Base-by-base conservation (phyloP, 2,888 invertebrate genomes). In the Protodeltote pygarga region DNA sequence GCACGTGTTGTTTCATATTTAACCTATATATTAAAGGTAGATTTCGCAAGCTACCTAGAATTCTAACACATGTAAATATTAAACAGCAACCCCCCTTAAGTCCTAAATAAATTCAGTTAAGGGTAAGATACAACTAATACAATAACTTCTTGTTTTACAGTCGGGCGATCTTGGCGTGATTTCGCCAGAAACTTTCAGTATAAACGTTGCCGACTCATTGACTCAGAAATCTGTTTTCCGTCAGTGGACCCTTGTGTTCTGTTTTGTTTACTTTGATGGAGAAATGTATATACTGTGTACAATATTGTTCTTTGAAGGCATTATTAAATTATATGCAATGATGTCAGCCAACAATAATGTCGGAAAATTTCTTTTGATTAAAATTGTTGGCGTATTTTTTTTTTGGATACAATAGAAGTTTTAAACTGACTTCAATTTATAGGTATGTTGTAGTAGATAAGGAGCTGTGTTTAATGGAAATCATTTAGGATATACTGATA, bases 161-260 rank as follows among this genome's bases (percentile, higher is more conserved):
- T 79, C 75, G 81, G 75, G 49, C 74, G 81, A 79, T 79, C 79
- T 78, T 67, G 61, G 68, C 72, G 73, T 79, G 77, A 83, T 84
- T 81, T 72, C 65, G 73, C 75, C 79, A 72, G 77, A 79, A 81
- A 85, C 73, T 85, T 83, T 75, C 71, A 71, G 72, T 73, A 75
- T 71, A 77, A 81, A 79, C 73, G 76, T 77, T 83, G 67, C 77
- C 81, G 84, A 86, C 52, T 79, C 87, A 85, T 77, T 88, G 89
- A 77, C 51, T 85, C 73, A 84, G 87, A 88, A 88, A 87, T 86
- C 82, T 84, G 84, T 84, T 85, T 82, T 75, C 79, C 73, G 76
- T 74, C 63, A 65, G 71, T 73, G 77, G 75, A 71, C 63, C 65
- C 66, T 66, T 69, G 72, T 68, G 65, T 68, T 61, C 34, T 41